Percentiles rank a stretch among this genome's conserved stretches.
These are phyloP conservation scores for Hypsibius dujardini DNA, from an alignment of 1,140 invertebrate species.

Conservation along the genomic window DNA sequence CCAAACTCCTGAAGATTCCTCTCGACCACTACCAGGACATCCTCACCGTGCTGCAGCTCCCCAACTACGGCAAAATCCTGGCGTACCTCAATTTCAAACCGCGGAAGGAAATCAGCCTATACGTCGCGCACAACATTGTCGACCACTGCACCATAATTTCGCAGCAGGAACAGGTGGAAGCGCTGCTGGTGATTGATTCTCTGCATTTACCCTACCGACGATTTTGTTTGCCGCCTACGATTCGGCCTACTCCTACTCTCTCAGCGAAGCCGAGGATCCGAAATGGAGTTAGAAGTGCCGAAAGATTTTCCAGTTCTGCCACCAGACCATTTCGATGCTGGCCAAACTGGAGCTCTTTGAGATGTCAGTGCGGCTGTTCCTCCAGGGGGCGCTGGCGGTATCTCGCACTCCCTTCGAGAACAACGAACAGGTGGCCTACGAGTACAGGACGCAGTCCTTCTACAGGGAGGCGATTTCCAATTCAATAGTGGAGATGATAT, in stretches of 20 bases:
- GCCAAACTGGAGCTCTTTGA: constrained; percentile 85
- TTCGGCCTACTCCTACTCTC: constrained; percentile 64
- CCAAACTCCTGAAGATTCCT: constrained; percentile 78
- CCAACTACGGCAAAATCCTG: constrained; percentile 65
- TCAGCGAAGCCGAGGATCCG: constrained; percentile 61
- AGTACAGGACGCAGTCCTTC: constrained; percentile 92
- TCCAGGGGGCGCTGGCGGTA: constrained; percentile 82
- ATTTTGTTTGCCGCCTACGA: constrained; percentile 86
- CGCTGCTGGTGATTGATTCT: constrained; percentile 58
- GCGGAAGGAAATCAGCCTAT: constrained; percentile 62
- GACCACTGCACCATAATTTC: constrained; percentile 71
- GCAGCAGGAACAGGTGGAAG: constrained; percentile 64
- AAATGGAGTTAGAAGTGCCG: constrained; percentile 96
- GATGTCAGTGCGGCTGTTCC: constrained; percentile 71
- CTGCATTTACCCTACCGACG: constrained; percentile 74
- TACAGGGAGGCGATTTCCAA: constrained; percentile 98
- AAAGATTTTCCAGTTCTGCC: constrained; percentile 95
- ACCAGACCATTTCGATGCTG: constrained; percentile 74
- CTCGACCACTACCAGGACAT: constrained; percentile 85
- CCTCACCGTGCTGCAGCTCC: constrained; percentile 52
- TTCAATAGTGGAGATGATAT: constrained; percentile 83
- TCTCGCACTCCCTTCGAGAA: constrained; percentile 79
- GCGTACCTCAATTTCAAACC: constrained; percentile 75
- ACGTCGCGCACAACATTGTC: constrained; percentile 67
- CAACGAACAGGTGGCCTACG: constrained; percentile 88